Base-by-base conservation (phyloP, 2,113 vertebrate genomes). In the Campylorhamphus procurvoides region DNA sequence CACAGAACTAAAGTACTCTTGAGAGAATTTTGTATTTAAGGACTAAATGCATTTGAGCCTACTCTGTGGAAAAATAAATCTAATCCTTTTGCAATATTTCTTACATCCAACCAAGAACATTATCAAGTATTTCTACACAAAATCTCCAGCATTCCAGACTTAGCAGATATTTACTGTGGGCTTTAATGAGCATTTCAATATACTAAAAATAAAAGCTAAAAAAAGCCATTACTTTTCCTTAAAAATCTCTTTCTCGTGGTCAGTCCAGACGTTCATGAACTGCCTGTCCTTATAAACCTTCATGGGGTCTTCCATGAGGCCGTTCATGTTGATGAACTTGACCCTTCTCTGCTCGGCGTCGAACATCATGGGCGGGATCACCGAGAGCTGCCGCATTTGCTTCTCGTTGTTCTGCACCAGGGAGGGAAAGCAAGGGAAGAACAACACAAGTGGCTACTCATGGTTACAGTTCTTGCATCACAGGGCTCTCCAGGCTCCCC, bases 311-410 rank as follows among this genome's bases (percentile, higher is more conserved):
- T 99, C 99, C 99, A 99, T 99, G 83, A 99, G 98, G 15, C 99
- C 99, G 15, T 99, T 99, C 99, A 99, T 99, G 96, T 99, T 99
- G 95, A 99, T 99, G 75, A 99, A 99, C 96, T 99, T 99, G 91
- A 99, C 99, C n/a, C 99, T 97, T 94, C 99, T 98, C 95, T 99
- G 99, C 78, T 99, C 99, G 0, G 98, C 98, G 96, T 99, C 99
- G 27, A 99, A 99, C 99, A 99, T 99, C 99, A 99, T 99, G 89
- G 99, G 99, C 35, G 99, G 99, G 93, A 99, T 99, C 96, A 99
- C 99, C 1, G 99, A 99, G 63, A 99, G 98, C 96, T 99, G 99
- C 20, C 99, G 98, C 99, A 99, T 99, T 97, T 99, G 99, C 95
- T 99, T 99, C 93, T 99, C 99, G 27, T 99, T 99, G 96, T 99